phyloP scores from a whole-genome alignment of 2,797 vertebrate genomes.

The Sarcophilus harrisii region DNA sequence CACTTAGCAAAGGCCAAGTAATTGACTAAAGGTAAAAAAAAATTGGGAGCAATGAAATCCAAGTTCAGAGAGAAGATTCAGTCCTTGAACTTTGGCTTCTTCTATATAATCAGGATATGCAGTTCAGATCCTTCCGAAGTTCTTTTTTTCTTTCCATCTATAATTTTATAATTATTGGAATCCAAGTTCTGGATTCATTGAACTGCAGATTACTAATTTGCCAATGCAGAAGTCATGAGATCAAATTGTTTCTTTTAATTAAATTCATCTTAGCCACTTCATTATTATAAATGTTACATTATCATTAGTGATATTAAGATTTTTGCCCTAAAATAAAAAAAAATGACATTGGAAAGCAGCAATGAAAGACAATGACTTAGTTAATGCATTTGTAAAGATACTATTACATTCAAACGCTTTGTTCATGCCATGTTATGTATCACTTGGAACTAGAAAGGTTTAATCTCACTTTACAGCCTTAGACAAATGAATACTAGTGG shows the following conservation, averaged over 20 bases:
- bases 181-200: not conserved
- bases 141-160: not conserved
- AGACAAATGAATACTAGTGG: not conserved
- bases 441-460: not conserved
- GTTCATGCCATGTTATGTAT: not conserved
- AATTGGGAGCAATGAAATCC: not conserved
- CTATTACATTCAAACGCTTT: not conserved
- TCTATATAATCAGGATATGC: not conserved
- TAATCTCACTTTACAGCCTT: not conserved
- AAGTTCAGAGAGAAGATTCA: not conserved
- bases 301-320: too few relatives aligned
- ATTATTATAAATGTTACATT: too few relatives aligned
- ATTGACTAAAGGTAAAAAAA: not conserved
- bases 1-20: not conserved
- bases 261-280: too few relatives aligned
- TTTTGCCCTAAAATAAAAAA: too few relatives aligned
- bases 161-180: not conserved
- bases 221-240: not conserved
- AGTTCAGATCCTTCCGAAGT: not conserved
- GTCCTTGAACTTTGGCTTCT: not conserved
- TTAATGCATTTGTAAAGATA: too few relatives aligned
- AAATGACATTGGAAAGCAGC: too few relatives aligned
- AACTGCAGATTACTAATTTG: too few relatives aligned
- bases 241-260: not conserved
- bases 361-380: too few relatives aligned